These are phyloP conservation scores for Acronicta leporina DNA, from an alignment of 2,888 invertebrate genomes.

Conservation along the genomic window DNA sequence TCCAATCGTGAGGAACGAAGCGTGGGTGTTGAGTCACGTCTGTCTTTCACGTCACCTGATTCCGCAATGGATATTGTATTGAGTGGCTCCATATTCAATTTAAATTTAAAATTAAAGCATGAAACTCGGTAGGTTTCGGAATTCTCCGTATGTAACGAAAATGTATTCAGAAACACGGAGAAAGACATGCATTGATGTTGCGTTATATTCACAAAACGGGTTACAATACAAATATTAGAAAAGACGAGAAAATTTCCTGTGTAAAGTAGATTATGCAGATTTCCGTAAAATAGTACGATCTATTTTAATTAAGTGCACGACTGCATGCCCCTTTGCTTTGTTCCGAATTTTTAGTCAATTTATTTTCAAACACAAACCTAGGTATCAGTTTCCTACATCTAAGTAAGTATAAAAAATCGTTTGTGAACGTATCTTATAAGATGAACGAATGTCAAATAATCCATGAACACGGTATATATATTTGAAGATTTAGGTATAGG, in stretches of 20 bases:
- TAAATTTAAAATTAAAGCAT: slow-evolving; percentile 52
- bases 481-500: too few species aligned
- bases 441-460: not conserved
- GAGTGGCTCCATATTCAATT: slow-evolving; percentile 68
- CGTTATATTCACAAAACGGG: slow-evolving; percentile 41
- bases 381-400: too few species aligned
- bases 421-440: too few species aligned
- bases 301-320: slow-evolving; percentile 16
- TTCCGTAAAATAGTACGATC: slow-evolving; percentile 29
- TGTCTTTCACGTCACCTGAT: slow-evolving; percentile 59
- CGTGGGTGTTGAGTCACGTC: slow-evolving; percentile 52
- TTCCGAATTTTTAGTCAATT: slow-evolving; percentile 19
- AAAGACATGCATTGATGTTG: slow-evolving; percentile 41
- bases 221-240: slow-evolving; percentile 33
- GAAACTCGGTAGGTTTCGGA: slow-evolving; percentile 2
- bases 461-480: not conserved
- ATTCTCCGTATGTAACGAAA: slow-evolving; percentile 21
- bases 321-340: slow-evolving; percentile 3
- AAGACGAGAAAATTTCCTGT: slow-evolving; percentile 29
- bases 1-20: slow-evolving; percentile 50
- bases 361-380: slow-evolving; percentile 3
- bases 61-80: slow-evolving; percentile 59
- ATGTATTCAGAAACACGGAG: slow-evolving; percentile 26
- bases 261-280: slow-evolving; percentile 48
- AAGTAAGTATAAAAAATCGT: too few species aligned